A percentile compares a stretch with the other conserved stretches of the same genome.
phyloP scores from a whole-genome alignment of 2,113 vertebrate species.

The Brachirus orientalis region DNA sequence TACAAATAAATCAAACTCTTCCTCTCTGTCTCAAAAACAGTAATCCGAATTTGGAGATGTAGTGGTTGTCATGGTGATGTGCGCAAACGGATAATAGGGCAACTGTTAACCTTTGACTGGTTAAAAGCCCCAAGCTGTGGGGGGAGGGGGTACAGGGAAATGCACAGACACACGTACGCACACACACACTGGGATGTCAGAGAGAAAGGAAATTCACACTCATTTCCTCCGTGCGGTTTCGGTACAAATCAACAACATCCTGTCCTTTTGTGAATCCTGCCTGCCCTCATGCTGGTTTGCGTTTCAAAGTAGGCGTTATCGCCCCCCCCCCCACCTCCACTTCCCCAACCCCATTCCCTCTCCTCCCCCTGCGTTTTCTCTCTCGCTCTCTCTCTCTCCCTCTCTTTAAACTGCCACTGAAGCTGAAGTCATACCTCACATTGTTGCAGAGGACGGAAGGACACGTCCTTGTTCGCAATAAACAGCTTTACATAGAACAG shows the following conservation, averaged over 20 bases:
- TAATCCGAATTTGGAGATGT: slow-evolving; percentile 68
- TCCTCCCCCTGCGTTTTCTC: neutral
- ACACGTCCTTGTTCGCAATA: slow-evolving; percentile 67
- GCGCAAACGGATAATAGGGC: slow-evolving; percentile 72
- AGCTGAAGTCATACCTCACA: slow-evolving; percentile 66
- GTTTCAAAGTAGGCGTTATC: slow-evolving; percentile 75
- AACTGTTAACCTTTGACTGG: slow-evolving; percentile 82
- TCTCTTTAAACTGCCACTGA: slow-evolving; percentile 53
- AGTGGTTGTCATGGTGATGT: slow-evolving; percentile 73
- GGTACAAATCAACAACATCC: slow-evolving; percentile 97
- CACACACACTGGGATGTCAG: slow-evolving; percentile 82
- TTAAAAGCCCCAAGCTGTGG: slow-evolving; percentile 70
- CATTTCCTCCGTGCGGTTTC: slow-evolving; percentile 94
- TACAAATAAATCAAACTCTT: slow-evolving; percentile 14
- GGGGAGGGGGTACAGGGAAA: neutral
- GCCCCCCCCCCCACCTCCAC: slow-evolving; percentile 22
- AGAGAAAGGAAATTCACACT: slow-evolving; percentile 92
- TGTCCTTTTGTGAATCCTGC: slow-evolving; percentile 92
- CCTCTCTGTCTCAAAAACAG: slow-evolving; percentile 36
- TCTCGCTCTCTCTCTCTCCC: neutral
- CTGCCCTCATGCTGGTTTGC: slow-evolving; percentile 80
- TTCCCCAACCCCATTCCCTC: neutral
- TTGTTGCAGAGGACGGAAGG: slow-evolving; percentile 73
- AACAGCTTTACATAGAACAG: slow-evolving; percentile 54
- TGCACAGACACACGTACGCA: slow-evolving; percentile 28